Evolutionary conservation across 37 sponge, comb jelly and placozoan species (phyloP), one percentile per base, ranked within the genome.

Genomic region (Petrosia ficiformis): DNA sequence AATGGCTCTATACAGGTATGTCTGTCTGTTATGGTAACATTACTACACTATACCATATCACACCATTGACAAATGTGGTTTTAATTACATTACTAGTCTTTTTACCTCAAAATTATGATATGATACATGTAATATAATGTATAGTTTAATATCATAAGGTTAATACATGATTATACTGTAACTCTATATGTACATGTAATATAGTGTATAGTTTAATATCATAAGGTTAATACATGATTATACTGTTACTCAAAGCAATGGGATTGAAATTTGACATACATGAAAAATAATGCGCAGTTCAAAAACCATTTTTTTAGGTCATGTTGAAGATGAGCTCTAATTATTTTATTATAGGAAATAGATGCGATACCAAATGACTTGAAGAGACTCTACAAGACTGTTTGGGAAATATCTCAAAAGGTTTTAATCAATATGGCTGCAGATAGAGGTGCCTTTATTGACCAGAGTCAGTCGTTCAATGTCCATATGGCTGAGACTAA

Each of bases 401-500:
- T 96, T 28, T 98, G 99, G 99, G 99, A 98, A 83, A 73, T 98
- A 1, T 88, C 99, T 22, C 99, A 98, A 87, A 89, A 87, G 61
- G 66, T 83, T 33, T 70, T 98, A 39, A 98, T 98, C 72, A 89
- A 98, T 77, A 98, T 98, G 99, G 96, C 92, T 39, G 99, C 94
- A 3, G 96, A 95, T 57, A 72, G 99, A 28, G 96, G 96, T 0
- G 96, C 96, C 39, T 98, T 56, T 74, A 93, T 98, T 70, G 94
- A 93, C 77, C 99, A 98, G 89, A 90, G 92, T 72, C 99, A 98
- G 71, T 95, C 96, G 36, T 88, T 98, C 73, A 98, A 98, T 68
- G 86, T 98, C 22, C 86, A 91, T 82, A 91, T 98, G 70, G 96
- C 94, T 0, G 99, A 98, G 72, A 93, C 99, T 0, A 93, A 90